Evolutionary conservation across 2,113 vertebrate genomes (phyloP).

Genomic region (Hymenochirus boettgeri): DNA sequence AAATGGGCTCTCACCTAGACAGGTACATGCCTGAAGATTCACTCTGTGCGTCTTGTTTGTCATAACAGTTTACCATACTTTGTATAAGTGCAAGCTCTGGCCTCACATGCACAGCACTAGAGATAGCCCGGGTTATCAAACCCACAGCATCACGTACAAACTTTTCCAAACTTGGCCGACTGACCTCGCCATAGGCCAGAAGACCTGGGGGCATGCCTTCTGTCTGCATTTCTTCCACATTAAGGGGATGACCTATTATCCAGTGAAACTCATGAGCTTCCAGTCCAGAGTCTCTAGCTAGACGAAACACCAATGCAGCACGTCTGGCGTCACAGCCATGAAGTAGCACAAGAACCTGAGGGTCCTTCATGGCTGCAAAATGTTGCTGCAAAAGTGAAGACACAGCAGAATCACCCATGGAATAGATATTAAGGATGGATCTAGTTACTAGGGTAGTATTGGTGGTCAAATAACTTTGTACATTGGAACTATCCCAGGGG

Average conservation of each 20-base stretch:
- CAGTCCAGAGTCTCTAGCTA: conserved; percentile 60
- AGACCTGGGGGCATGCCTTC: conserved; percentile 78
- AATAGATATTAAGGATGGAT: conserved; percentile 70
- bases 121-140: conserved; percentile 68
- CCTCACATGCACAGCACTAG: conserved; percentile 51
- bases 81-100: conserved; percentile 68
- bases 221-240: conserved; percentile 69
- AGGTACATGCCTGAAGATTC: conserved; percentile 66
- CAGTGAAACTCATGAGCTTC: conserved; percentile 70
- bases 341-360: conserved; percentile 66
- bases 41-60: conserved; percentile 46
- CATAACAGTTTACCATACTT: conserved; percentile 65
- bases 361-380: conserved; percentile 48
- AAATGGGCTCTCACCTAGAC: conserved; percentile 62
- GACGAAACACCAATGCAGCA: conserved; percentile 63
- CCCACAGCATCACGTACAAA: conserved; percentile 75
- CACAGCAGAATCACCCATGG: conserved; percentile 47
- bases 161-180: conserved; percentile 74
- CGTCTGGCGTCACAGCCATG: conserved; percentile 72
- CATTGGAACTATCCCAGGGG: conserved; percentile 64
- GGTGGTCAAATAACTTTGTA: conserved; percentile 50
- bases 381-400: conserved; percentile 58
- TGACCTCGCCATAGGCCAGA: conserved; percentile 80
- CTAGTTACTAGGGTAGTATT: conserved; percentile 56
- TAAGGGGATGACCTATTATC: conserved; percentile 83